phyloP scores from a whole-genome alignment of 2,113 vertebrate genomes.

The Halcyon senegalensis region DNA sequence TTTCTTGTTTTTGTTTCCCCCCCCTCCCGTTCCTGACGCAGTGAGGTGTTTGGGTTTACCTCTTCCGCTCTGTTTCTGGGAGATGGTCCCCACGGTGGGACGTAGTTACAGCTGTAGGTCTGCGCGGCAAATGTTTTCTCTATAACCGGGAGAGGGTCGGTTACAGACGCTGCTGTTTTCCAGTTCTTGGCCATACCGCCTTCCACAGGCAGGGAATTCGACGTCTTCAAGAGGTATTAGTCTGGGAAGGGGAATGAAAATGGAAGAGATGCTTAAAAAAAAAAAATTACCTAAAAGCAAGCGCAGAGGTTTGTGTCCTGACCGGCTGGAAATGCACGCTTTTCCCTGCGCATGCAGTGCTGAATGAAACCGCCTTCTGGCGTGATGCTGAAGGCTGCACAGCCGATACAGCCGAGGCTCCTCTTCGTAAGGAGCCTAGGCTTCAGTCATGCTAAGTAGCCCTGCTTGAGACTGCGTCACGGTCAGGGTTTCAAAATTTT shows the following conservation, averaged over 20 bases:
- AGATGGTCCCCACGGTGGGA: not conserved
- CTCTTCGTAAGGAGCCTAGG: not conserved
- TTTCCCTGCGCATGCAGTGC: not conserved
- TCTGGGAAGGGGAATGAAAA: not conserved
- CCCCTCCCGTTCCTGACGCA: not conserved
- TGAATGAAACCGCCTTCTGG: not conserved
- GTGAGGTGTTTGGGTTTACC: not conserved
- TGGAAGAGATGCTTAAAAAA: not conserved
- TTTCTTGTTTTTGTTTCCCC: not conserved
- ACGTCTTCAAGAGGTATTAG: not conserved
- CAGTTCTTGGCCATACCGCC: accelerated
- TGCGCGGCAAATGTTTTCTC: not conserved
- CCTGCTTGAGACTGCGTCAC: not conserved
- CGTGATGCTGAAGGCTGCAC: not conserved
- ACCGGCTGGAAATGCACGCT: not conserved
- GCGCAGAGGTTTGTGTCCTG: not conserved
- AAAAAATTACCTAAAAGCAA: no score
- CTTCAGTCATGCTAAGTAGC: not conserved
- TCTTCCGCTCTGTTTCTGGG: not conserved
- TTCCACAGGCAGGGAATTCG: not conserved
- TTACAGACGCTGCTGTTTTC: not conserved
- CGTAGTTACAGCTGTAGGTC: no score
- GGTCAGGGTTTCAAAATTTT: not conserved
- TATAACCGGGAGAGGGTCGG: accelerated
- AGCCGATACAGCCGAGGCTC: not conserved